These are phyloP conservation scores for Tachina lurida DNA, from an alignment of 2,888 invertebrate genomes.

Conservation along the genomic window DNA sequence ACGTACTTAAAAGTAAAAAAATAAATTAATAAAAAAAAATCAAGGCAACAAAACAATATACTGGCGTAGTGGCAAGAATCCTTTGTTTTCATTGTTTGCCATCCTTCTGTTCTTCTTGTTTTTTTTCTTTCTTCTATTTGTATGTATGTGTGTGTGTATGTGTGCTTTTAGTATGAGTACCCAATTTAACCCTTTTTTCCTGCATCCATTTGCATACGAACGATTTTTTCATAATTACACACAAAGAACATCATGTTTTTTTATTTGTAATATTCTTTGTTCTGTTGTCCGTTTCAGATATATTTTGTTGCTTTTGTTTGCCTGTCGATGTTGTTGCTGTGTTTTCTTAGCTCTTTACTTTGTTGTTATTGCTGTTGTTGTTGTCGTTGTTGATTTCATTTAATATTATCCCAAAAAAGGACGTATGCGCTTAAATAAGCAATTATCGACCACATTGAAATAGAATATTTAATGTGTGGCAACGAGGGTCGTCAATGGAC, in stretches of 20 bases:
- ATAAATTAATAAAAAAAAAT: conserved; percentile 17
- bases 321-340: conserved; percentile 35
- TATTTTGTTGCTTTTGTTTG: conserved; percentile 40
- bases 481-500: conserved; percentile 23
- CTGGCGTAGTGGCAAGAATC: conserved; percentile 57
- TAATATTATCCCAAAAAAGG: conserved; percentile 72
- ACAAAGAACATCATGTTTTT: conserved; percentile 49
- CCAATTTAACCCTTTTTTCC: conserved; percentile 68
- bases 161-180: conserved; percentile 47
- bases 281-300: conserved; percentile 63
- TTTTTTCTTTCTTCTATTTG: conserved; percentile 12
- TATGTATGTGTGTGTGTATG: conserved; percentile 1
- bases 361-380: conserved; percentile 27
- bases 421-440: conserved; percentile 74
- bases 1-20: conserved; percentile 45
- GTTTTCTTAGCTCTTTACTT: conserved; percentile 35
- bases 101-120: conserved; percentile 51
- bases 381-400: conserved; percentile 43
- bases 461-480: conserved; percentile 35
- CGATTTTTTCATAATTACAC: conserved; percentile 66
- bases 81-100: conserved; percentile 64
- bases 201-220: conserved; percentile 70
- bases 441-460: conserved; percentile 73
- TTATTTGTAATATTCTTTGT: conserved; percentile 42
- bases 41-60: conserved; percentile 32